Conservation (phyloP, 2,888 invertebrate species). For the Julus scanicus region DNA sequence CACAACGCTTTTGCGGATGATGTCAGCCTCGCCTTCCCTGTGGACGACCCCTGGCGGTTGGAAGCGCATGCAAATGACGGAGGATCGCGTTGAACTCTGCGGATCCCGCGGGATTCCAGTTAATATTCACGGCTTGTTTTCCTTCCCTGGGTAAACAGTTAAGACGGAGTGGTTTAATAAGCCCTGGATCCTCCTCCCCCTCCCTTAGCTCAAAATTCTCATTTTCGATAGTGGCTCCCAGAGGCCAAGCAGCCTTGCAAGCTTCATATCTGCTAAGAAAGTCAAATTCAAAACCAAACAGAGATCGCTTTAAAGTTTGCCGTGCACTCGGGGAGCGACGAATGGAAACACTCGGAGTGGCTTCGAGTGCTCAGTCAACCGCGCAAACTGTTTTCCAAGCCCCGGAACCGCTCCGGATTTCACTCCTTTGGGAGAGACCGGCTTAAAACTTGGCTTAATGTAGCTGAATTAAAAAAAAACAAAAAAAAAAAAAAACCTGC, state of each 20-base stretch:
- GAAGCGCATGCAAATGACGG: not conserved
- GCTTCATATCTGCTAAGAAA: not conserved
- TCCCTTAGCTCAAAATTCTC: slow-evolving; percentile 44
- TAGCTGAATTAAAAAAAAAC: not conserved
- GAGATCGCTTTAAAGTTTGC: slow-evolving; percentile 3
- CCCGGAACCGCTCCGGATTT: not conserved
- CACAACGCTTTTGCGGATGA: too few relatives aligned
- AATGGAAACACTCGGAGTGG: not conserved
- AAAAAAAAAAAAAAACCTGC: too few relatives aligned
- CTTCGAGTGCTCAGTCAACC: slow-evolving; percentile 47
- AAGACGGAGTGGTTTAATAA: slow-evolving; percentile 1
- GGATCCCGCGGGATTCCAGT: slow-evolving; percentile 18
- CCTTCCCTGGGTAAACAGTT: slow-evolving; percentile 49
- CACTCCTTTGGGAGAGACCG: not conserved
- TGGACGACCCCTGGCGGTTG: too few relatives aligned
- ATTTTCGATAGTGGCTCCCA: slow-evolving; percentile 52
- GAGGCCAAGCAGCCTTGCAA: too few relatives aligned
- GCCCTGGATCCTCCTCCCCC: not conserved
- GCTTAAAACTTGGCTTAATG: not conserved
- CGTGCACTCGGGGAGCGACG: not conserved
- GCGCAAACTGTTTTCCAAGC: slow-evolving; percentile 43
- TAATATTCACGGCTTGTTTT: slow-evolving; percentile 46
- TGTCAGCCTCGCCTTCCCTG: too few relatives aligned
- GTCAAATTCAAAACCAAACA: slow-evolving; percentile 13
- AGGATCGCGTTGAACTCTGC: not conserved